Evolutionary conservation across 2,797 vertebrate species (phyloP).

Genomic region (Psittacula echo): DNA sequence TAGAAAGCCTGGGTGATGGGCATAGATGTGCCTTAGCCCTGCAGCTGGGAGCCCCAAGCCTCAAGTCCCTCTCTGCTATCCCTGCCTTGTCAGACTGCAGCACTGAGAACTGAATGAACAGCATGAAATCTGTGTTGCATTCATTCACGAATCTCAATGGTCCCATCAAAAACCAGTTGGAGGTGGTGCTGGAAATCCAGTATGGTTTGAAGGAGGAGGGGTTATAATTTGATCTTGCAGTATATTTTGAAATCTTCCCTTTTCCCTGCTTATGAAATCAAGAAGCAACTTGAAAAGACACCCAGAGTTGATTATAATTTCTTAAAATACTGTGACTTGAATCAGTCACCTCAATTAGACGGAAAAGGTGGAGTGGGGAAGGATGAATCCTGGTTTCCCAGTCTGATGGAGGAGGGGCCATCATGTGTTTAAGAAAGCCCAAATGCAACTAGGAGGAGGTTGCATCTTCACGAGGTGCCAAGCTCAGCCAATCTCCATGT

Average conservation of each 20-base stretch:
- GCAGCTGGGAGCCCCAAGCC: background rate
- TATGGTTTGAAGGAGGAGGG: rapidly evolving
- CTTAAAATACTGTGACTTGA: conserved; percentile 17
- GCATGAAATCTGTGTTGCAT: background rate
- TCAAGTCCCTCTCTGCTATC: background rate
- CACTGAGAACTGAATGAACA: background rate
- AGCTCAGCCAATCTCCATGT: background rate
- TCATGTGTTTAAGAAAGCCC: background rate
- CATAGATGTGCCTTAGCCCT: rapidly evolving
- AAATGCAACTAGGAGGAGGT: background rate
- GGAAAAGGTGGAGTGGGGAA: background rate
- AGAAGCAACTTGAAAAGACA: background rate
- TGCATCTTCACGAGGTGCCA: background rate
- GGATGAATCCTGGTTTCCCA: background rate
- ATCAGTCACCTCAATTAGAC: background rate
- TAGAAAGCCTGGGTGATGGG: background rate
- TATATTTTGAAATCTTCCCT: background rate
- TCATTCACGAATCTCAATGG: background rate
- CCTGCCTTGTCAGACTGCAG: background rate
- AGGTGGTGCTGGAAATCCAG: background rate
- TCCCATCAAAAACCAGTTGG: background rate
- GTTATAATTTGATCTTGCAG: background rate
- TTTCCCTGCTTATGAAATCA: background rate
- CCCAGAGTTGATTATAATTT: background rate
- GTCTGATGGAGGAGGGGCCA: background rate